phyloP scores from a whole-genome alignment of 2,113 vertebrate genomes.

The Myanophis thanlyinensis region DNA sequence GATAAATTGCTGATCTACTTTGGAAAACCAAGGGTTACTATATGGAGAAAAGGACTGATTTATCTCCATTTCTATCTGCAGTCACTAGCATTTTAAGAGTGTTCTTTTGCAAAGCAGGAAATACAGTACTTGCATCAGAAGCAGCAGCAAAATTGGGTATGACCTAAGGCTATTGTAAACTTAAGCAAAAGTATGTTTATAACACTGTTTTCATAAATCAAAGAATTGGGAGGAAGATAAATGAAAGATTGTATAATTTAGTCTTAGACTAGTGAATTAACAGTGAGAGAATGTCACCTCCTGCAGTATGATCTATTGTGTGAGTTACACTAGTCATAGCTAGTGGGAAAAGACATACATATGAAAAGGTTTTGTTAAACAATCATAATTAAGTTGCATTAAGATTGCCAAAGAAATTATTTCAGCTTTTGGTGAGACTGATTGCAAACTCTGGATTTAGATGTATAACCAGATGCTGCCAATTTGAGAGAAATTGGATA shows the following conservation, averaged over 20 bases:
- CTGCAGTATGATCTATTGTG: no score
- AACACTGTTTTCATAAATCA: background rate
- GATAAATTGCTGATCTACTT: background rate
- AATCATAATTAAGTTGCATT: background rate
- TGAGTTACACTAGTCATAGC: background rate
- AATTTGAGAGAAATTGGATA: background rate
- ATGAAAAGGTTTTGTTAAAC: background rate
- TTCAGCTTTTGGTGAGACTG: background rate
- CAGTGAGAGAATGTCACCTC: background rate
- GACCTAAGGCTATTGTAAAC: background rate
- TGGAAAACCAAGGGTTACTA: background rate
- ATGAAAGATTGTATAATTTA: accelerated
- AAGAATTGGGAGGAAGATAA: background rate
- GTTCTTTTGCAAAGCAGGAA: background rate
- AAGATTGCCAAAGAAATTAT: background rate
- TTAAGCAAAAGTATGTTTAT: background rate
- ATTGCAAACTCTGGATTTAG: background rate
- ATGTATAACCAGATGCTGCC: background rate
- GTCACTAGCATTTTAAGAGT: background rate
- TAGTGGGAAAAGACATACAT: background rate
- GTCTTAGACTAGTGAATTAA: background rate
- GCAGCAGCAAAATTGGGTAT: background rate
- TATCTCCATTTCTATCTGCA: background rate
- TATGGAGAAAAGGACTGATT: background rate
- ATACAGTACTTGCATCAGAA: background rate